phyloP scores from a whole-genome alignment of 2,888 invertebrate species.

The Cryptocephalus moraei region DNA sequence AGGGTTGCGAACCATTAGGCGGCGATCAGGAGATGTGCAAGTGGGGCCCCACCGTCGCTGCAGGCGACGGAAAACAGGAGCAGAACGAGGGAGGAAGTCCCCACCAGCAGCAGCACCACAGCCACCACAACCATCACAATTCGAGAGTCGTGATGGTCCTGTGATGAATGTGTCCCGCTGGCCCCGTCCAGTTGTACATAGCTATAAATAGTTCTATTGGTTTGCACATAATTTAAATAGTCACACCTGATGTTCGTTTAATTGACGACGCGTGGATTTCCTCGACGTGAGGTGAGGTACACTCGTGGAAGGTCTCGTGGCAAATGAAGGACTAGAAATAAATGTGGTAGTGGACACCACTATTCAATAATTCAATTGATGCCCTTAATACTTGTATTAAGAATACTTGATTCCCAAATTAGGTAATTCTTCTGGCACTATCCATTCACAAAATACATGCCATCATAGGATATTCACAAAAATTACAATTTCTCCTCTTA shows the following conservation, averaged over 20 bases:
- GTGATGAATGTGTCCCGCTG: conserved; percentile 31
- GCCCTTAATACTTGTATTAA: too few species aligned
- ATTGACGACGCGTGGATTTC: too few species aligned
- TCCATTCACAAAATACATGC: too few species aligned
- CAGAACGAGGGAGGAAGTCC: conserved; percentile 32
- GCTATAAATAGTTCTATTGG: conserved; percentile 26
- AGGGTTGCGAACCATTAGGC: conserved; percentile 30
- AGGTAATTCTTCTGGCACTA: too few species aligned
- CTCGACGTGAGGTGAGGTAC: too few species aligned
- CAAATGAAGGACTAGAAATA: too few species aligned
- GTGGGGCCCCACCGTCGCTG: conserved; percentile 23
- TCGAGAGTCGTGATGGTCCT: conserved; percentile 40
- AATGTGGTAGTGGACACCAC: too few species aligned
- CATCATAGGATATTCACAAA: too few species aligned
- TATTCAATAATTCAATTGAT: too few species aligned
- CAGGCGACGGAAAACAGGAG: conserved; percentile 27
- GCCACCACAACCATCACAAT: conserved; percentile 35
- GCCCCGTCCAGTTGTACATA: conserved; percentile 22
- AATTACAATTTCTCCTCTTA: too few species aligned
- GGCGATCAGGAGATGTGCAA: conserved; percentile 33
- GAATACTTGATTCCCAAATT: too few species aligned
- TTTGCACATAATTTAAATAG: conserved; percentile 24
- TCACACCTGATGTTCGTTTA: not conserved
- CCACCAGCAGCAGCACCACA: conserved; percentile 28
- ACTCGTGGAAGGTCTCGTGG: too few species aligned